Base-by-base conservation (phyloP, 2,888 invertebrate genomes). In the Eristalis intricaria region DNA sequence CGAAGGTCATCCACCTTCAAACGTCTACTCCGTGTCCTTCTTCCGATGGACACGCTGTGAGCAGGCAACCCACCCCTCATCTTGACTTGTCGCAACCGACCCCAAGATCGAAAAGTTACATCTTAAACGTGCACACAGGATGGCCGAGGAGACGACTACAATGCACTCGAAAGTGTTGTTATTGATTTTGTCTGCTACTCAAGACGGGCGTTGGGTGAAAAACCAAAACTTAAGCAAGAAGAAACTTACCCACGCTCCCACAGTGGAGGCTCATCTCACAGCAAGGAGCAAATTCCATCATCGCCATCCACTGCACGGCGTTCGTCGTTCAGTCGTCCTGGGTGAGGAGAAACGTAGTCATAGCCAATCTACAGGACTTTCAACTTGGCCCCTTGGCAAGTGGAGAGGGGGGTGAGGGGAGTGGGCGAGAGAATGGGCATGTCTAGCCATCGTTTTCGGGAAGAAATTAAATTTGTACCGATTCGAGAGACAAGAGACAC, bases 301-400 rank as follows among this genome's bases (percentile, higher is more conserved):
- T 50, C 50, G 5, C 19, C 50, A 50, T 10, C 50, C 43, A n/a
- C 43, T 43, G 50, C 50, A 50, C 50, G 8, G 4, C 43, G 4
- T 2, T 50, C 19, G 43, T 19, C 50, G 8, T 19, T 19, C 7
- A 19, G 50, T 15, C 15, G 4, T 43, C 43, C 15, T 15, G 8
- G 19, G 19, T 5, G 19, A 10, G 50, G 50, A 50, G 19, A 19
- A 50, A 50, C 19, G 19, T 50, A 19, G 50, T 82, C 74, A 78
- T 79, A 84, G 79, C 84, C 75, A 87, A 84, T 66, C 61, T 71
- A 75, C 75, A 87, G 86, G 84, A 87, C 86, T 60, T 86, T 86
- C 86, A 86, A 86, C 86, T 79, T 83, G 86, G 86, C 79, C 83
- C 69, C 78, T n/a, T n/a, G n/a, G n/a, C n/a, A n/a, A n/a, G n/a